A percentile compares a stretch with the other conserved stretches of the same genome.
phyloP scores from a whole-genome alignment of 2,113 vertebrate genomes.

The Callospermophilus lateralis region DNA sequence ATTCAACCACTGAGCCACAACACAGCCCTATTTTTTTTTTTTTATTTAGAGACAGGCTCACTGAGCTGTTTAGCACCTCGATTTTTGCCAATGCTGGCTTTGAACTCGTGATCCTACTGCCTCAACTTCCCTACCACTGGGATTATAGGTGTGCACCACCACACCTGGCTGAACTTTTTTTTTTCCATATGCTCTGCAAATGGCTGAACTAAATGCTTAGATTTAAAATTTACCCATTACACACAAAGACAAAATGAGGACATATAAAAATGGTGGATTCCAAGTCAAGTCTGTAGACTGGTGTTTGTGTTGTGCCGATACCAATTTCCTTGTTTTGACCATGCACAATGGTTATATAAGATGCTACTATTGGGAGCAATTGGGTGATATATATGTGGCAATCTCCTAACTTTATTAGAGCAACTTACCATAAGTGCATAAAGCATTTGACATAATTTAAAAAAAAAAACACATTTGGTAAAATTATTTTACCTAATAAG shows the following conservation, averaged over 20 bases:
- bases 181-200: neutral
- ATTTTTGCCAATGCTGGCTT: too few relatives aligned
- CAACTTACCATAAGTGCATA: neutral
- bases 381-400: fast-evolving
- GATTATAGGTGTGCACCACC: too few relatives aligned
- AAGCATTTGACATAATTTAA: neutral
- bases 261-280: neutral
- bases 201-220: neutral
- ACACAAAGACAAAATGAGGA: neutral
- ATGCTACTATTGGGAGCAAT: fast-evolving
- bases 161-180: too few relatives aligned
- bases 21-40: too few relatives aligned
- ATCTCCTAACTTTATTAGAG: neutral
- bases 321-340: neutral
- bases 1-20: too few relatives aligned
- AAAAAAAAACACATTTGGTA: neutral
- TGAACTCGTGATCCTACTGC: too few relatives aligned
- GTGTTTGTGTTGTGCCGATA: neutral
- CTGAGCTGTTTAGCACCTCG: too few relatives aligned
- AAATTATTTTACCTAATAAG: neutral
- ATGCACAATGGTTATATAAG: neutral
- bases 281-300: neutral
- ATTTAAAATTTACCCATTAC: neutral
- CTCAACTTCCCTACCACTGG: too few relatives aligned
- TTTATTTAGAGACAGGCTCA: too few relatives aligned